Conservation (phyloP, 1,140 invertebrate species). For the Drosophila gunungcola region DNA sequence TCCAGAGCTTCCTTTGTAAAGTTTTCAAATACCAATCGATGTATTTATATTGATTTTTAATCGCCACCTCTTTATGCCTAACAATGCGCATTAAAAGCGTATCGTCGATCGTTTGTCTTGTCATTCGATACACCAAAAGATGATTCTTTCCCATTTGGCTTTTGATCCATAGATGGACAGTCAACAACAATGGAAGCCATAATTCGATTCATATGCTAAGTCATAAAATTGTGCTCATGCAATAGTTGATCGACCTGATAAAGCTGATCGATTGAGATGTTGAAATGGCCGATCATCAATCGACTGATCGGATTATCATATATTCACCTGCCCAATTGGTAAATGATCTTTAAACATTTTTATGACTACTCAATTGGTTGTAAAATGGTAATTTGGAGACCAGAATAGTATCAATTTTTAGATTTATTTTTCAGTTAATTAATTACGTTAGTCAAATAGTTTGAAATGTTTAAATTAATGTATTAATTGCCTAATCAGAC, state of each 20-base stretch:
- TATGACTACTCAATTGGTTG: constrained; percentile 44
- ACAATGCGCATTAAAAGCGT: constrained; percentile 43
- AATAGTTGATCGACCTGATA: constrained; percentile 22
- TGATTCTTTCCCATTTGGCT: constrained; percentile 17
- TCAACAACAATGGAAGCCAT: constrained; percentile 22
- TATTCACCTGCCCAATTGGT: constrained; percentile 21
- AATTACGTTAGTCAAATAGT: constrained; percentile 4
- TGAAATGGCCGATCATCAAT: constrained; percentile 43
- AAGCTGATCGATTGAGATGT: constrained; percentile 50
- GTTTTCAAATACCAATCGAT: constrained; percentile 37
- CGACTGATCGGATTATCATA: constrained; percentile 29
- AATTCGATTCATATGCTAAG: constrained; percentile 66
- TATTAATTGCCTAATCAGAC: neutral
- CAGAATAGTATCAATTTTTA: constrained; percentile 19
- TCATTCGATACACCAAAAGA: constrained; percentile 41
- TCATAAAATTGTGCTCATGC: constrained; percentile 28
- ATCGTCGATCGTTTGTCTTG: constrained; percentile 45
- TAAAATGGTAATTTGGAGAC: constrained; percentile 31
- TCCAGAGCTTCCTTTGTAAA: constrained; percentile 38
- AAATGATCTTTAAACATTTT: constrained; percentile 40
- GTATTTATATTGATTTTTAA: constrained; percentile 81
- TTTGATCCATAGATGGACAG: constrained; percentile 31
- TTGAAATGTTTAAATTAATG: constrained; percentile 6
- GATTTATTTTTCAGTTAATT: constrained; percentile 20
- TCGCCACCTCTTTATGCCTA: constrained; percentile 59